Evolutionary conservation across 2,888 invertebrate species (phyloP).

Genomic region (Clistopyga incitator): DNA sequence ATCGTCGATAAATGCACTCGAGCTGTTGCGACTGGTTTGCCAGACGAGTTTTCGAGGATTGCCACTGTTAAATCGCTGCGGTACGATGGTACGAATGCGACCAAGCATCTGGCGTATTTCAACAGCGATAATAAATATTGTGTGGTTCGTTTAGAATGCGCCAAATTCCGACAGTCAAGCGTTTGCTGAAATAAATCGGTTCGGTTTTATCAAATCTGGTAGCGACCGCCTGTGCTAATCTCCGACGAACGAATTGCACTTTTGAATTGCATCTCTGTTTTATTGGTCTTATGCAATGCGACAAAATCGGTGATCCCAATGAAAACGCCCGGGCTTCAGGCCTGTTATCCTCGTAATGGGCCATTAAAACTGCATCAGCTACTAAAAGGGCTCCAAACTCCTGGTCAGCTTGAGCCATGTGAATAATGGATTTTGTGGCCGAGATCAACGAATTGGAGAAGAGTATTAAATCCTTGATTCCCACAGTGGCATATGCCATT

Average conservation of each 20-base stretch:
- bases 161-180: conserved; percentile 7
- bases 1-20: conserved; percentile 29
- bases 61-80: conserved; percentile 5
- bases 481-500: background rate
- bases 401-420: conserved; percentile 31
- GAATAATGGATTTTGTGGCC: conserved; percentile 30
- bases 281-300: conserved; percentile 22
- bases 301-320: conserved; percentile 4
- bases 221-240: background rate
- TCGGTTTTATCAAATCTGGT: conserved; percentile 12
- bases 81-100: conserved; percentile 3
- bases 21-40: conserved; percentile 18
- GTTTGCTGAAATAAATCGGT: conserved; percentile 5
- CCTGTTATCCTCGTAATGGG: conserved; percentile 53
- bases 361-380: conserved; percentile 52
- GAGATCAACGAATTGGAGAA: background rate
- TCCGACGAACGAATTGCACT: conserved; percentile 12
- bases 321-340: background rate
- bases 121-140: conserved; percentile 28
- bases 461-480: conserved; percentile 16
- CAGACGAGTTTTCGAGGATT: background rate
- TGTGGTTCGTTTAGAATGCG: conserved; percentile 24
- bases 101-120: conserved; percentile 22
- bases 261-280: conserved; percentile 4
- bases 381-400: conserved; percentile 37